Conservation (phyloP, 2,113 vertebrate species). For the Pampusana beccarii region DNA sequence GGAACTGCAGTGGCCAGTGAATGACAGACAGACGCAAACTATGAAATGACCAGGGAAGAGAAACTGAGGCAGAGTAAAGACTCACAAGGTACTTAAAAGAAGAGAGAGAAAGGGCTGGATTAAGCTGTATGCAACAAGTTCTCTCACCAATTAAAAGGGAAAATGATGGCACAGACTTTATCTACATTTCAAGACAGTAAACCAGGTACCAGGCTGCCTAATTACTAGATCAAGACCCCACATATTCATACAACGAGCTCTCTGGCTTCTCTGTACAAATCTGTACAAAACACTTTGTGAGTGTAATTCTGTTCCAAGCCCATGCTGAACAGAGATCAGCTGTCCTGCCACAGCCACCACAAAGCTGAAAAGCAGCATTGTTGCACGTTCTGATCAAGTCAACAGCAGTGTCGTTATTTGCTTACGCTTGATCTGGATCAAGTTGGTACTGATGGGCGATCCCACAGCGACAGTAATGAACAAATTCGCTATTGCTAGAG, state of each 20-base stretch:
- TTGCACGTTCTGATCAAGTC: background rate
- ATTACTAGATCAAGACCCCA: background rate
- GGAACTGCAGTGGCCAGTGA: background rate
- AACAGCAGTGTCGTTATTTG: slow-evolving; percentile 32
- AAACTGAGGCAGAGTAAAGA: background rate
- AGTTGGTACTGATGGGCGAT: background rate
- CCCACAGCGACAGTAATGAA: background rate
- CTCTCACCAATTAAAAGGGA: background rate
- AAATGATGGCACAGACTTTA: background rate
- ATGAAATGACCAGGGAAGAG: background rate
- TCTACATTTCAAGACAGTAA: background rate
- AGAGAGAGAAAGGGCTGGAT: background rate
- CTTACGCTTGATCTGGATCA: background rate
- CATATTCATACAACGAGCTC: background rate
- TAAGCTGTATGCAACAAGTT: background rate
- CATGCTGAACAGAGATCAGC: background rate
- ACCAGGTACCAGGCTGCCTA: background rate
- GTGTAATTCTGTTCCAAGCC: background rate
- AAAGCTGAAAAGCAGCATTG: slow-evolving; percentile 37
- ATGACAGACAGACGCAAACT: background rate
- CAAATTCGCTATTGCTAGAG: background rate
- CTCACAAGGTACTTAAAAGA: background rate
- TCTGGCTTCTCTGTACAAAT: background rate
- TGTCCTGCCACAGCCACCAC: background rate
- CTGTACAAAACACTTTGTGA: background rate